A percentile compares a stretch with the other conserved stretches of the same genome.
phyloP scores from a whole-genome alignment of 2,797 vertebrate genomes.

The Anas bernieri region DNA sequence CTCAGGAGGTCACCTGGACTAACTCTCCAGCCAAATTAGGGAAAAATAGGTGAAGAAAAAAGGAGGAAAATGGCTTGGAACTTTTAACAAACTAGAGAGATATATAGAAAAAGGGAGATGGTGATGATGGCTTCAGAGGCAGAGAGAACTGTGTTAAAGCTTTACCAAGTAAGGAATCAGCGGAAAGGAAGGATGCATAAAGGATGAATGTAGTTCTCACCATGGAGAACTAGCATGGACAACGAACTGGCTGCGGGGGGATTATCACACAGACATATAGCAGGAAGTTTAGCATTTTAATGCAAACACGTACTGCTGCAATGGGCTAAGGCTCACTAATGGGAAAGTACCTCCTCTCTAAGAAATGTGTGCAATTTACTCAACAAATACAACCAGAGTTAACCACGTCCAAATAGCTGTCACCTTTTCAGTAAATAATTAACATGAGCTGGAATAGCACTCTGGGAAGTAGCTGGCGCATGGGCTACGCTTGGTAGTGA shows the following conservation, averaged over 20 bases:
- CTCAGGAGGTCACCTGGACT: not conserved
- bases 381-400: not conserved
- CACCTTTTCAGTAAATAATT: constrained; percentile 42
- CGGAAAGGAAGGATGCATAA: not conserved
- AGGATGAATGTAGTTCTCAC: not conserved
- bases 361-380: not conserved
- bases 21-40: not conserved
- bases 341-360: not conserved
- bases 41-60: not conserved
- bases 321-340: not conserved
- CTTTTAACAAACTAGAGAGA: not conserved
- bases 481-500: not conserved
- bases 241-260: not conserved
- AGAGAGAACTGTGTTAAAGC: not conserved
- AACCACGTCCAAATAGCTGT: not conserved
- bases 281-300: not conserved
- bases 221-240: fast-evolving
- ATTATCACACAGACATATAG: not conserved
- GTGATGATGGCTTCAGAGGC: not conserved
- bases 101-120: not conserved
- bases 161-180: not conserved
- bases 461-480: constrained; percentile 41
- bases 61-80: not conserved
- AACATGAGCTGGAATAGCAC: constrained; percentile 12
- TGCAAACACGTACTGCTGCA: not conserved